A percentile compares a stretch with the other conserved stretches of the same genome.
These are phyloP conservation scores for Aythya baeri DNA, from an alignment of 2,113 vertebrate genomes.

Conservation along the genomic window DNA sequence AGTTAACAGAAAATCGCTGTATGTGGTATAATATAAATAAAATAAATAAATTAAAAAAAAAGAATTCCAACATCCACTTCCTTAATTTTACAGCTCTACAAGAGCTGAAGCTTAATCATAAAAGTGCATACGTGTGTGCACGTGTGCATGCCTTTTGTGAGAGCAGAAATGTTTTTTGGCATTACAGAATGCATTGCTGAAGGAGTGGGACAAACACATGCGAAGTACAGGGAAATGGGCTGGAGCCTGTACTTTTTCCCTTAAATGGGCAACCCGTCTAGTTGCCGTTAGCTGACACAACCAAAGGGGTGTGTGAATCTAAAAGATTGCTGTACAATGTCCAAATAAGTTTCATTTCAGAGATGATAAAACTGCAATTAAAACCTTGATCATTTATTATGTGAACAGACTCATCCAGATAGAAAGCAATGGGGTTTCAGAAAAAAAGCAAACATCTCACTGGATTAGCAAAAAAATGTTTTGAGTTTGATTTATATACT, in stretches of 20 bases:
- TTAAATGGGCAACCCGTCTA: slow-evolving; percentile 62
- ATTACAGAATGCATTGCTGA: slow-evolving; percentile 1
- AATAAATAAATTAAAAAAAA: no score
- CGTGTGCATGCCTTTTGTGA: background rate
- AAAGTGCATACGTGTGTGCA: background rate
- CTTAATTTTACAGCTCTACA: background rate
- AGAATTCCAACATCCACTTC: background rate
- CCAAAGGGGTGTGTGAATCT: slow-evolving; percentile 16
- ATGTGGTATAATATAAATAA: background rate
- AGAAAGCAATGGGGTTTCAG: background rate
- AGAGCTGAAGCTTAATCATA: background rate
- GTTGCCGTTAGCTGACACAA: slow-evolving; percentile 26
- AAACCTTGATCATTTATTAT: slow-evolving; percentile 3
- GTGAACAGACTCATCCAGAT: background rate
- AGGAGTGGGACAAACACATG: slow-evolving; percentile 40
- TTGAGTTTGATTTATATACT: slow-evolving; percentile 8
- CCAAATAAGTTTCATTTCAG: slow-evolving; percentile 17
- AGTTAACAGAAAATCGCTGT: background rate
- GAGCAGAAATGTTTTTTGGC: slow-evolving; percentile 19
- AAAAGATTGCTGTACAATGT: background rate
- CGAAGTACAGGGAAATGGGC: slow-evolving; percentile 44
- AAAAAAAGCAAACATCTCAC: background rate
- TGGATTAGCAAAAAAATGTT: background rate
- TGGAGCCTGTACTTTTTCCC: slow-evolving; percentile 60
- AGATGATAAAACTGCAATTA: slow-evolving; percentile 27